Percentiles rank a stretch among this genome's conserved stretches.
Evolutionary conservation across 2,797 vertebrate species (phyloP).

Genomic region (Epinephelus awoara): DNA sequence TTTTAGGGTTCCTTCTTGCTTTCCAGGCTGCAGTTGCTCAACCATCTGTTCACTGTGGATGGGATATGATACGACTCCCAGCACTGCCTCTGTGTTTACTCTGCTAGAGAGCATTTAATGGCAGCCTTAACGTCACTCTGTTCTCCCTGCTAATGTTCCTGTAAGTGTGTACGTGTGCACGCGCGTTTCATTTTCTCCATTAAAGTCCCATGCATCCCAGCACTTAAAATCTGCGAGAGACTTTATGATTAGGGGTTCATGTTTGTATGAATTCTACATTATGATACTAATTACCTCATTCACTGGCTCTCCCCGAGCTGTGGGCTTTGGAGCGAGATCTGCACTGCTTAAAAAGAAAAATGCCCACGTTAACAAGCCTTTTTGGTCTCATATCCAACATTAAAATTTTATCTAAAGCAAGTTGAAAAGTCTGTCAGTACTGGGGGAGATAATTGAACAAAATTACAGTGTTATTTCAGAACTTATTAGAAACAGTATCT

Average conservation of each 20-base stretch:
- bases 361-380: conserved; percentile 2
- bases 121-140: conserved; percentile 26
- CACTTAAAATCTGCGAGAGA: conserved; percentile 30
- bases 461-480: conserved; percentile 6
- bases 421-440: conserved; percentile 17
- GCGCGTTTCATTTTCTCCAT: conserved; percentile 20
- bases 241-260: conserved; percentile 49
- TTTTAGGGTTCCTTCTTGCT: conserved; percentile 22
- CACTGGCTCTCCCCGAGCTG: conserved; percentile 22
- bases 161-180: conserved; percentile 15
- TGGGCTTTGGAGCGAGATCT: conserved; percentile 11
- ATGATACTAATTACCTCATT: conserved; percentile 53
- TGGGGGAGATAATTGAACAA: neutral
- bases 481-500: conserved; percentile 2
- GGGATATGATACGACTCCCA: conserved; percentile 6
- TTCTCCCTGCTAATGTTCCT: conserved; percentile 41
- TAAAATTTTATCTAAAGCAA: conserved; percentile 16
- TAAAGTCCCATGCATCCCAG: conserved; percentile 33
- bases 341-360: conserved; percentile 1
- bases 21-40: conserved; percentile 14
- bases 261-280: conserved; percentile 52
- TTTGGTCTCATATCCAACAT: conserved; percentile 19
- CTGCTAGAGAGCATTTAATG: conserved; percentile 39
- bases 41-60: conserved; percentile 48
- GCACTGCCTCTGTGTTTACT: conserved; percentile 22